These are phyloP conservation scores for Semotilus atromaculatus DNA, from an alignment of 2,797 vertebrate species.

Conservation along the genomic window DNA sequence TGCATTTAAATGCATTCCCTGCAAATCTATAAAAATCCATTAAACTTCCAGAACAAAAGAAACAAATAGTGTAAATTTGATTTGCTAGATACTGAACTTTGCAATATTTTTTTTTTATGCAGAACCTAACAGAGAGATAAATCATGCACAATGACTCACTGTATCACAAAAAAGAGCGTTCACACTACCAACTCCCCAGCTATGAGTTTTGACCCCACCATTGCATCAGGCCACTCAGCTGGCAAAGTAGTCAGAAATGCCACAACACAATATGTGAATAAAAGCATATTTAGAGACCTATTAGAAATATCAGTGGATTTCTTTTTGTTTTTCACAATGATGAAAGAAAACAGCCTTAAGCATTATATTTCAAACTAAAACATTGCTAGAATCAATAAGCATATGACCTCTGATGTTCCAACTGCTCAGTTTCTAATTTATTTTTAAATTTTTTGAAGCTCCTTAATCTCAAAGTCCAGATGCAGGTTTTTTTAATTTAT, in stretches of 20 bases:
- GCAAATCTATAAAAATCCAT: no score
- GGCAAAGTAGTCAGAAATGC: not conserved
- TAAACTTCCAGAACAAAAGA: not conserved
- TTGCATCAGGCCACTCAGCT: not conserved
- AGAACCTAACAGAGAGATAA: no score
- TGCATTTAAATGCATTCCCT: no score
- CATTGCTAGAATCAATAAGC: conserved; percentile 22
- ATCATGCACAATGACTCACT: not conserved
- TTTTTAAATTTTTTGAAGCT: not conserved
- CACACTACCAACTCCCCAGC: not conserved
- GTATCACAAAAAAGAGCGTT: not conserved
- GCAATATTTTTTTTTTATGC: no score
- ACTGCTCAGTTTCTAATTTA: not conserved
- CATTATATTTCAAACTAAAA: conserved; percentile 9
- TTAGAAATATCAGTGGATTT: not conserved
- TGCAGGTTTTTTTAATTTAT: no score
- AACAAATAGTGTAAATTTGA: not conserved
- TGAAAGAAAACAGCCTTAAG: not conserved
- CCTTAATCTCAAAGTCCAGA: conserved; percentile 27
- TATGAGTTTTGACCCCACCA: not conserved
- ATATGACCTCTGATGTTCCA: conserved; percentile 7
- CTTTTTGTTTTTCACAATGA: not conserved
- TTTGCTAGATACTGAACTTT: not conserved
- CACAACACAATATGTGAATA: not conserved
- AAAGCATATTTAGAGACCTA: not conserved